Evolutionary conservation across 1,140 invertebrate species (phyloP), one percentile per base, ranked within the genome.

Genomic region (Drosophila seguyi): DNA sequence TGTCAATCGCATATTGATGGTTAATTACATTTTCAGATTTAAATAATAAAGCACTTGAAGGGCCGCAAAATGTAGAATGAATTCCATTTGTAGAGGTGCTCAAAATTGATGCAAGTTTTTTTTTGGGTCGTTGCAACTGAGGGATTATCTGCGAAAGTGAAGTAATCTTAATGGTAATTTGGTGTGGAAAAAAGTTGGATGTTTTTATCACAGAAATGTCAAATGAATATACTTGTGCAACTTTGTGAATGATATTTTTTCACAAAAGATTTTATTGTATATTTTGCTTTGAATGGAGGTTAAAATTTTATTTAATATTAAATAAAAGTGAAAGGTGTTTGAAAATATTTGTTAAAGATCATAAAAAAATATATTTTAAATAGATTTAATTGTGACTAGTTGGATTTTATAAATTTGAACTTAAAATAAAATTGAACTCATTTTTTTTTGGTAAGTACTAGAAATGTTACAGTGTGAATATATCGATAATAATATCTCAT

Each of bases 61-160:
- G 45, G 29, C 34, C 27, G 36, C 20, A 41, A 41, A 48, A 44
- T 39, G 48, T 31, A 72, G 27, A 34, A 27, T 20, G n/a, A 29
- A 59, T 59, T 41, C 27, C 27, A 39, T 57, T 38, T 47, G 65
- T 31, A 63, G 18, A 29, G 67, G 31, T 47, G 44, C 34, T 50
- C 61, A 31, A 55, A 55, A 41, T 20, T 69, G 65, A 81, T 78
- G 62, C 74, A 74, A 62, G 67, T 87, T 68, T 83, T 87, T 68
- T 83, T 57, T 63, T 50, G 14, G 18, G 47, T 20, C 36, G 38
- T 55, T 50, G 69, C 25, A 53, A 77, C 57, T 25, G 11, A 7
- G 45, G 25, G 62, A 67, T 68, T 67, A 67, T 68, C 62, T 68
- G 66, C 2, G 41, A 38, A 79, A 79, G 48, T 42, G 25, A 47